phyloP scores from a whole-genome alignment of 2,888 invertebrate genomes.

The Acleris emargana region DNA sequence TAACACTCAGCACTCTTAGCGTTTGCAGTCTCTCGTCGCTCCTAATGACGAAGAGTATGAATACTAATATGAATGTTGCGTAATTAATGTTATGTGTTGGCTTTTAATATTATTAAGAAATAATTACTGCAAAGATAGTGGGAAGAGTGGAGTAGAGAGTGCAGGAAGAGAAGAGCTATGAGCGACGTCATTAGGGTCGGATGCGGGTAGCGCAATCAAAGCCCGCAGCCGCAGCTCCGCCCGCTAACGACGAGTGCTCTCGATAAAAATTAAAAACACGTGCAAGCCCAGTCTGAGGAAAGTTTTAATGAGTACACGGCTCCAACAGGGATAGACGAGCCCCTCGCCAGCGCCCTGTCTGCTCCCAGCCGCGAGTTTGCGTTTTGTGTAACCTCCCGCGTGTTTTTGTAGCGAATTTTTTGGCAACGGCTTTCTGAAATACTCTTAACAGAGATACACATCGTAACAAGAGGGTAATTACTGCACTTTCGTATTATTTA shows the following conservation, averaged over 20 bases:
- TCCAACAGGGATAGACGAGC: conserved; percentile 45
- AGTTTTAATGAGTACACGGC: conserved; percentile 82
- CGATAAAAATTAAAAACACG: conserved; percentile 85
- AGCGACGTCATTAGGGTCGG: conserved; percentile 69
- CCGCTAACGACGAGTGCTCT: conserved; percentile 80
- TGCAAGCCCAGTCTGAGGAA: conserved; percentile 82
- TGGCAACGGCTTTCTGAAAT: neutral
- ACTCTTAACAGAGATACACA: neutral
- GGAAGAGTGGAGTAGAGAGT: conserved; percentile 63
- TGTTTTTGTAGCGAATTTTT: conserved; percentile 25
- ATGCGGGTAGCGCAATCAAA: conserved; percentile 71
- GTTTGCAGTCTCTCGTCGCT: conserved; percentile 10
- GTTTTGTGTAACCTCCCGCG: conserved; percentile 32
- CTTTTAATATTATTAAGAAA: conserved; percentile 71
- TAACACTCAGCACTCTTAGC: conserved; percentile 1
- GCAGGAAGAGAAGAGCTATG: conserved; percentile 48
- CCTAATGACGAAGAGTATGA: conserved; percentile 20
- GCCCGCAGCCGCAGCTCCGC: conserved; percentile 66
- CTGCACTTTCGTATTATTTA: no score
- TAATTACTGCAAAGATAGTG: conserved; percentile 75
- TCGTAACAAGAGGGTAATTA: no score
- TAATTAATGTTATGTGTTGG: conserved; percentile 61
- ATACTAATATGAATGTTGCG: conserved; percentile 31
- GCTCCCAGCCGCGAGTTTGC: conserved; percentile 31
- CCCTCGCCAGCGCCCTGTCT: conserved; percentile 30